phyloP scores from a whole-genome alignment of 2,797 vertebrate genomes.

The Glyptemys insculpta region DNA sequence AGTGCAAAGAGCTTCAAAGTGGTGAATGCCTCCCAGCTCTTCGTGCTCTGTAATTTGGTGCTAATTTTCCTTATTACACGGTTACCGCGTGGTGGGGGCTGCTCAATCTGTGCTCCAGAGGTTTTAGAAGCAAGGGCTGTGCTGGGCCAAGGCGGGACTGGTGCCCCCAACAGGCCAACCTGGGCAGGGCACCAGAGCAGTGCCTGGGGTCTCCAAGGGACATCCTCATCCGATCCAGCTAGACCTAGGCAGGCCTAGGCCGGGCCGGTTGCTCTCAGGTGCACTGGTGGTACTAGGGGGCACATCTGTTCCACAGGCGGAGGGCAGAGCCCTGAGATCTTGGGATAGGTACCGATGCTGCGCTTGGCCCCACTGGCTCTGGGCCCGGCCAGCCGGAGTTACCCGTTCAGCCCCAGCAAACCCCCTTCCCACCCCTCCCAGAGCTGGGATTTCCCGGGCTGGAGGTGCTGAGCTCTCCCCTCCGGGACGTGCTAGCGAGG shows the following conservation, averaged over 20 bases:
- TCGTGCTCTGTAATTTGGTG: conserved; percentile 31
- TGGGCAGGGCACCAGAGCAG: too few relatives aligned
- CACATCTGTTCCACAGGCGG: background rate
- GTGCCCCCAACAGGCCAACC: too few relatives aligned
- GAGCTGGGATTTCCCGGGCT: conserved; percentile 70
- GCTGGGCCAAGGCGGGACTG: background rate
- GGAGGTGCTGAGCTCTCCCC: conserved; percentile 46
- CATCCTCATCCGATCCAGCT: too few relatives aligned
- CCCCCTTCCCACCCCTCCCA: background rate
- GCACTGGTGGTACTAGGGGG: too few relatives aligned
- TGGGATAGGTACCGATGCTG: background rate
- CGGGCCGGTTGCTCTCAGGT: too few relatives aligned
- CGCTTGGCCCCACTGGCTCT: background rate
- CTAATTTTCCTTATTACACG: conserved; percentile 34
- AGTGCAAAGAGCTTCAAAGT: conserved; percentile 5
- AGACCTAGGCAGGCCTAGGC: too few relatives aligned
- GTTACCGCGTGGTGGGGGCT: background rate
- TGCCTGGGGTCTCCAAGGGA: too few relatives aligned
- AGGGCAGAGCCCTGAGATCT: too few relatives aligned
- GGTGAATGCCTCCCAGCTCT: conserved; percentile 15
- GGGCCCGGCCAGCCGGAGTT: background rate
- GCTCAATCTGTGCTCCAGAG: background rate
- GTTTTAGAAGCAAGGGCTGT: background rate
- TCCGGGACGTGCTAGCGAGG: conserved; percentile 38
- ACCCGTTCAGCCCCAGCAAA: background rate